Evolutionary conservation across 2,888 invertebrate species (phyloP).

Genomic region (Heliconius cydno): DNA sequence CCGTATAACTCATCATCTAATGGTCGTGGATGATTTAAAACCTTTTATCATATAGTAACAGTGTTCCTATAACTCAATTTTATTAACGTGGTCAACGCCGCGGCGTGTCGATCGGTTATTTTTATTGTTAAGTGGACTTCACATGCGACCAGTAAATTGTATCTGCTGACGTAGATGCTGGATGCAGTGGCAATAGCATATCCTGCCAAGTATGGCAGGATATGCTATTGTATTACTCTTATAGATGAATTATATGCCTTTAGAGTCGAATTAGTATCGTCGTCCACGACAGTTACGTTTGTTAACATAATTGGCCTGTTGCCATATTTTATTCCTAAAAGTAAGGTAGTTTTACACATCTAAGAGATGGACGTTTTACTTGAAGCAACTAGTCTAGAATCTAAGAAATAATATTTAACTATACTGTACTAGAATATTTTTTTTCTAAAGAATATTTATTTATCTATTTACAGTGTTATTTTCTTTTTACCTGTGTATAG

Average conservation of each 20-base stretch:
- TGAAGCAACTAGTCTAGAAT: conserved; percentile 53
- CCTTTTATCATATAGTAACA: conserved; percentile 82
- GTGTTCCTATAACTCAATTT: conserved; percentile 80
- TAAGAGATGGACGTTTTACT: conserved; percentile 58
- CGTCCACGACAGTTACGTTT: conserved; percentile 61
- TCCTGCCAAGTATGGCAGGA: too few relatives aligned
- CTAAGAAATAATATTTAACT: conserved; percentile 39
- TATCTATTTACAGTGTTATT: neutral
- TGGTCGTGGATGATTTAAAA: conserved; percentile 82
- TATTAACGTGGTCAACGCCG: conserved; percentile 79
- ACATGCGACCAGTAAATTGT: conserved; percentile 54
- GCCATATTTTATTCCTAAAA: conserved; percentile 60
- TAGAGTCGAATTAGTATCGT: conserved; percentile 75
- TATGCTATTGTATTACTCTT: conserved; percentile 62
- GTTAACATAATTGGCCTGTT: conserved; percentile 70
- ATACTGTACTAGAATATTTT: neutral
- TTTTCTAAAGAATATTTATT: conserved; percentile 23
- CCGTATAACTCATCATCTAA: conserved; percentile 81
- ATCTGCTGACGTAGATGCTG: conserved; percentile 55
- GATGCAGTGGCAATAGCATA: conserved; percentile 53
- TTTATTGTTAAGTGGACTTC: conserved; percentile 70
- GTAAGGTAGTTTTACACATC: conserved; percentile 53
- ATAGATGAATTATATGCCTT: conserved; percentile 70
- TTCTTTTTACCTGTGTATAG: conserved; percentile 87
- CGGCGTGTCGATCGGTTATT: conserved; percentile 69